These are phyloP conservation scores for Psilopsiagon aurifrons DNA, from an alignment of 2,113 vertebrate species.

Conservation along the genomic window DNA sequence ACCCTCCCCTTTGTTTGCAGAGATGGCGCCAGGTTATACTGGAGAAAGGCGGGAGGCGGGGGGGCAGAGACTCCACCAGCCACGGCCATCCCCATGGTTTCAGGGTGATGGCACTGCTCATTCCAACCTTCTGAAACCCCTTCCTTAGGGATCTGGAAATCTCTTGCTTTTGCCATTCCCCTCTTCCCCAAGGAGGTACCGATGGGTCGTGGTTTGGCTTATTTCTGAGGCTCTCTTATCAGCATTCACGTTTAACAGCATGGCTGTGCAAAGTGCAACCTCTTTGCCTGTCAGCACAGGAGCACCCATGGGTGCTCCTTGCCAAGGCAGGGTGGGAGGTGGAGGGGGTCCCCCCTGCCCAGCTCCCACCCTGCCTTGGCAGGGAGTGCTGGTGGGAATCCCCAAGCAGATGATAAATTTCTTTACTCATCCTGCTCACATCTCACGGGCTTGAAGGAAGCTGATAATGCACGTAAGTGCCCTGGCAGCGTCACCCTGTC, in stretches of 20 bases:
- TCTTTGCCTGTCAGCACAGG: rapidly evolving
- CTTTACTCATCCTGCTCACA: slow-evolving; percentile 10
- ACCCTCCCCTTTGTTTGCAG: slow-evolving; percentile 67
- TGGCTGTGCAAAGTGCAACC: slow-evolving; percentile 13
- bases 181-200: background rate
- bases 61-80: background rate
- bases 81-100: background rate
- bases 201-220: background rate
- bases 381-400: background rate
- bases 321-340: background rate
- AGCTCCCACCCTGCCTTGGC: background rate
- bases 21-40: slow-evolving; percentile 55
- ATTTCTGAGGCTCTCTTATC: background rate
- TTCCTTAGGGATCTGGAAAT: background rate
- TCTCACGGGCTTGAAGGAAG: slow-evolving; percentile 29
- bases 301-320: background rate
- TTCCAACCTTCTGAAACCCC: background rate
- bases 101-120: background rate
- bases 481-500: background rate
- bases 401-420: background rate
- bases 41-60: slow-evolving; percentile 6
- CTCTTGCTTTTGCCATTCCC: background rate
- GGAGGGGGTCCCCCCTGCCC: background rate
- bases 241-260: background rate
- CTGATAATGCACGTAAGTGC: background rate